These are phyloP conservation scores for Megalops cyprinoides DNA, from an alignment of 2,797 vertebrate genomes.

Conservation along the genomic window DNA sequence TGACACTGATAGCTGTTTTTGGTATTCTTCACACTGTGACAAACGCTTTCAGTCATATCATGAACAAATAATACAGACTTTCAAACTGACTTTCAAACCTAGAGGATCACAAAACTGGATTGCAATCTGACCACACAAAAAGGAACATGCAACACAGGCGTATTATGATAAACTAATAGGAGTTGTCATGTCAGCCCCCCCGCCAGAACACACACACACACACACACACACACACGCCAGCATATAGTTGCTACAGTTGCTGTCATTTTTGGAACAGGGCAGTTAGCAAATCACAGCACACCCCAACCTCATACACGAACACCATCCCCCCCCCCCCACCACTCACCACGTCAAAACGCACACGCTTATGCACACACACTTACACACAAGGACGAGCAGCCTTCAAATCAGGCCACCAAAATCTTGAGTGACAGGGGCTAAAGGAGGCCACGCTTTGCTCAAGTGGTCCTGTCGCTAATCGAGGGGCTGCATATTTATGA, in stretches of 20 bases:
- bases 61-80: no score
- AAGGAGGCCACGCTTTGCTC: constrained; percentile 23
- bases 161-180: background rate
- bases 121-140: background rate
- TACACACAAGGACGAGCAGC: constrained; percentile 32
- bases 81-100: background rate
- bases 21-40: no score
- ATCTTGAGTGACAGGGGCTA: constrained; percentile 38
- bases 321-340: constrained; percentile 31
- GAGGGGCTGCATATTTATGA: constrained; percentile 43
- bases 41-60: no score
- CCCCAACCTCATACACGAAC: background rate
- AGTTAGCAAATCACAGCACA: background rate
- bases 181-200: background rate
- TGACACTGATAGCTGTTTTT: no score
- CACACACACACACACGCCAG: background rate
- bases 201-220: background rate
- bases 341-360: constrained; percentile 27
- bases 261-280: no score
- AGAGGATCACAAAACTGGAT: no score
- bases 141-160: background rate
- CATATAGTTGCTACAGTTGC: no score
- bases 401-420: constrained; percentile 32
- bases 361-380: constrained; percentile 17
- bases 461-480: constrained; percentile 48